Conservation (phyloP, 2,888 invertebrate genomes). For the Tillus elongatus region DNA sequence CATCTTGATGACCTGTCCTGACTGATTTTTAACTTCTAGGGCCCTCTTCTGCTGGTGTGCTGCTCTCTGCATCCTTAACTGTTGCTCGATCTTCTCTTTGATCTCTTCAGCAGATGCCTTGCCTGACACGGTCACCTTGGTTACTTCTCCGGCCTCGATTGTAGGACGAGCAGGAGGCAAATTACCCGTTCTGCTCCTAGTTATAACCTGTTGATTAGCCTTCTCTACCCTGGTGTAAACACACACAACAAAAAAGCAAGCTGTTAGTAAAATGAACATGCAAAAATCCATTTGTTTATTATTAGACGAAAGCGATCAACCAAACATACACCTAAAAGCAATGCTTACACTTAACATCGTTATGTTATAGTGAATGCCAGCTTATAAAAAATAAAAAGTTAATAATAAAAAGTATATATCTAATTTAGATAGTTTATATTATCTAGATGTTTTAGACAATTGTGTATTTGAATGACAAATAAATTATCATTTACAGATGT, state of each 20-base stretch:
- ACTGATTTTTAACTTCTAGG: slow-evolving; percentile 47
- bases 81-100: slow-evolving; percentile 87
- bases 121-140: slow-evolving; percentile 43
- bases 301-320: too few relatives aligned
- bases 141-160: slow-evolving; percentile 32
- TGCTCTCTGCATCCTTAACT: slow-evolving; percentile 76
- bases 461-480: too few relatives aligned
- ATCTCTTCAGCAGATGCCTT: slow-evolving; percentile 64
- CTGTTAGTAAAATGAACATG: slow-evolving; percentile 26
- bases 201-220: slow-evolving; percentile 66
- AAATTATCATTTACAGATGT: too few relatives aligned
- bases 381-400: too few relatives aligned
- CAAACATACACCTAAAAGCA: too few relatives aligned
- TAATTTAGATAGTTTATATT: too few relatives aligned
- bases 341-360: too few relatives aligned
- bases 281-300: too few relatives aligned
- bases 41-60: slow-evolving; percentile 83
- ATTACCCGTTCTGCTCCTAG: slow-evolving; percentile 72
- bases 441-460: too few relatives aligned
- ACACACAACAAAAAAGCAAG: slow-evolving; percentile 25
- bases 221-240: slow-evolving; percentile 51
- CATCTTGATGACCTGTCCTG: slow-evolving; percentile 47
- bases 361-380: too few relatives aligned
- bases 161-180: slow-evolving; percentile 45
- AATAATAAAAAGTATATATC: too few relatives aligned